Base-by-base conservation (phyloP, 2,888 invertebrate species). In the Pyrocoelia pectoralis region DNA sequence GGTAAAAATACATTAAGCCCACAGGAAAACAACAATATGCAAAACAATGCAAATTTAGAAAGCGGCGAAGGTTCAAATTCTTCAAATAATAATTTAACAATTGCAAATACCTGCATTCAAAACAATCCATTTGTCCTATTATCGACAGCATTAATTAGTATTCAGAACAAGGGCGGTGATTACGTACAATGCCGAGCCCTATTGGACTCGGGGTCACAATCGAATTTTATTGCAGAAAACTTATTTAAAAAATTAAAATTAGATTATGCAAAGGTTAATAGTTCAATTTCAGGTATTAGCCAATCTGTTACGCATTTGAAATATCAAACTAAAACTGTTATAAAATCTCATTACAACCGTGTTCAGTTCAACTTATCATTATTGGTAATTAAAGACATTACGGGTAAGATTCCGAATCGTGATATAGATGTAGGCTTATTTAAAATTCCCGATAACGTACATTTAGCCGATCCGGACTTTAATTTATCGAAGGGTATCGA, bases 321-420 rank as follows among this genome's bases (percentile, higher is more conserved):
- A 24, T 24, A 24, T 24, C 24, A 24, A 24, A 24, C 24, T 24
- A 24, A 24, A 24, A 24, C 24, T 3, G 24, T 24, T 24, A 24
- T 41, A 12, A 12, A 41, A 41, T 41, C 41, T 13, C 8, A 41
- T 14, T 41, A 41, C 41, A 41, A 41, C 41, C 13, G 13, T 14
- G 6, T 41, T 41, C 41, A 41, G 6, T 41, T 5, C 41, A 12
- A 13, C 13, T 41, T 41, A 14, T 41, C 13, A 4, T 41, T 41
- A 41, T 41, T 41, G 14, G 41, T 41, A 13, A 41, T 41, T 41
- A 41, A 41, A 13, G 13, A 41, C 14, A 41, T 41, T 41, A 41
- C 41, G 13, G 41, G 14, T 41, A 41, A 41, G 12, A 41, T 14
- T 41, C 41, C 13, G 41, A 13, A 41, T 13, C 13, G 41, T 14